Percentiles rank a stretch among this genome's conserved stretches.
Evolutionary conservation across 1,140 invertebrate species (phyloP).

Genomic region (Drosophila repletoides): DNA sequence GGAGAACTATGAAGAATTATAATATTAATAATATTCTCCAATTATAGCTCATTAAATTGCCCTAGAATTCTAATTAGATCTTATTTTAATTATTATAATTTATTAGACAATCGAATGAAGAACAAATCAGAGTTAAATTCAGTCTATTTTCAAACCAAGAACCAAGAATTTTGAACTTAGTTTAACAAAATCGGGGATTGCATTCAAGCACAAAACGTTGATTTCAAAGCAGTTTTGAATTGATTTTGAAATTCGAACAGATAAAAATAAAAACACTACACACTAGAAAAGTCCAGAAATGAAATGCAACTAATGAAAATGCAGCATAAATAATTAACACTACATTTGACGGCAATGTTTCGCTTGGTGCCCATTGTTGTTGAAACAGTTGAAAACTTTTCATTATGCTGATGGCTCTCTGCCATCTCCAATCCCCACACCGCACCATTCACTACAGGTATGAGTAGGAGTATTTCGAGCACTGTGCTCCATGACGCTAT

Average conservation of each 20-base stretch:
- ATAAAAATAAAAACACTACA: background rate
- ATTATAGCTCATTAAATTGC: too few relatives aligned
- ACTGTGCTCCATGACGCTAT: conserved; percentile 34
- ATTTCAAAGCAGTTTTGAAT: background rate
- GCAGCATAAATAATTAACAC: background rate
- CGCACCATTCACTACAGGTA: conserved; percentile 29
- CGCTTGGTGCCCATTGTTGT: conserved; percentile 50
- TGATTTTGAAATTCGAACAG: background rate
- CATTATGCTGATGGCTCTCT: conserved; percentile 70
- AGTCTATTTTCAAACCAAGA: background rate
- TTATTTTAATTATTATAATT: too few relatives aligned
- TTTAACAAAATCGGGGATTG: background rate
- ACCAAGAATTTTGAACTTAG: background rate
- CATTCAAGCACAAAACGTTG: too few relatives aligned
- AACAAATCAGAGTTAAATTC: too few relatives aligned
- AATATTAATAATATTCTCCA: too few relatives aligned
- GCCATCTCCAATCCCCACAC: background rate
- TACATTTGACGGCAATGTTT: conserved; percentile 7
- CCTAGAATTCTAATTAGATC: too few relatives aligned
- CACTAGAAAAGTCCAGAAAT: too few relatives aligned
- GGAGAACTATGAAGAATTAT: too few relatives aligned
- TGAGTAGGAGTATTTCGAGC: background rate
- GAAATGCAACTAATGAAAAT: background rate
- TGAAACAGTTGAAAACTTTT: conserved; percentile 70
- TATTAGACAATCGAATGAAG: too few relatives aligned